Percentiles rank a stretch among this genome's conserved stretches.
Evolutionary conservation across 2,797 vertebrate genomes (phyloP).

Genomic region (Apogon talboti): DNA sequence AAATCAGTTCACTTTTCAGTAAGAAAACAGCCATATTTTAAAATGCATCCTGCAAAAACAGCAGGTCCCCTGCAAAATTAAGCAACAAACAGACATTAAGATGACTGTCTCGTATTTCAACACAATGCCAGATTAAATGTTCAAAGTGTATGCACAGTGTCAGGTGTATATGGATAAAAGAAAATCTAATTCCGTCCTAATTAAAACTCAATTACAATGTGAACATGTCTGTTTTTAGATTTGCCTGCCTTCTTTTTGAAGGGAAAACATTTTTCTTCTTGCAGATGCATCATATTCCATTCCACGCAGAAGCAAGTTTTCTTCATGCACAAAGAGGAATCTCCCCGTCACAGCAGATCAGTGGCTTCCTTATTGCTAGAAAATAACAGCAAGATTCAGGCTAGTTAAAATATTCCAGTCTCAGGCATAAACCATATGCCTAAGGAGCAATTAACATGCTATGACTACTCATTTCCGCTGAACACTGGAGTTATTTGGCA

Average conservation of each 20-base stretch:
- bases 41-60: conserved; percentile 38
- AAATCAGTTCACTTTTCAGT: conserved; percentile 60
- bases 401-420: conserved; percentile 18
- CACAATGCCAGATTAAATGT: conserved; percentile 21
- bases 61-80: conserved; percentile 31
- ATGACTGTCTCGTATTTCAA: conserved; percentile 22
- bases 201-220: conserved; percentile 39
- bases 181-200: conserved; percentile 29
- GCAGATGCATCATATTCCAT: conserved; percentile 16
- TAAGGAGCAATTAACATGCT: conserved; percentile 33
- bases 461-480: conserved; percentile 22
- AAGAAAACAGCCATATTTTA: conserved; percentile 54
- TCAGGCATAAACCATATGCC: conserved; percentile 14
- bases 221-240: conserved; percentile 6
- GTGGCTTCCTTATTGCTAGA: conserved; percentile 15
- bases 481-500: conserved; percentile 75
- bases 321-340: conserved; percentile 51
- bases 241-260: conserved; percentile 6
- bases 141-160: conserved; percentile 36
- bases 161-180: conserved; percentile 16
- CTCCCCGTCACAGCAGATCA: conserved; percentile 12
- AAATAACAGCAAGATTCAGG: conserved; percentile 11
- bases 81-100: conserved; percentile 28
- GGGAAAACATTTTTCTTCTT: conserved; percentile 16
- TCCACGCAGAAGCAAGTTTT: conserved; percentile 12